Percentiles rank a stretch among this genome's conserved stretches.
Evolutionary conservation across 2,888 invertebrate species (phyloP).

Genomic region (Drosophila antonietae): DNA sequence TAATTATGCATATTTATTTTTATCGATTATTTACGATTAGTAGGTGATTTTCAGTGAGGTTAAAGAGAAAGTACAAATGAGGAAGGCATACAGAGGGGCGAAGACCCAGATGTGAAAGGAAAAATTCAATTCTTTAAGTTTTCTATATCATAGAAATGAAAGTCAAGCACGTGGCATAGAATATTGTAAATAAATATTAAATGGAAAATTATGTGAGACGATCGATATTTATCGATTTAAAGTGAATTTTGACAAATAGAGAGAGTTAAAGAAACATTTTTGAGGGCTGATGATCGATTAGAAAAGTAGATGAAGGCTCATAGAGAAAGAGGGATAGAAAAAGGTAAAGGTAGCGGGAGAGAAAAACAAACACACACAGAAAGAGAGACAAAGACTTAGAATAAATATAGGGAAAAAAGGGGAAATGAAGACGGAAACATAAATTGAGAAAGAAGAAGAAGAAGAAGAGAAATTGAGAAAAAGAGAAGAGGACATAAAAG

Average conservation of each 20-base stretch:
- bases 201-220: neutral
- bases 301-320: too few relatives aligned
- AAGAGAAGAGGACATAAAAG: too few relatives aligned
- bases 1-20: slow-evolving; percentile 4
- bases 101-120: neutral
- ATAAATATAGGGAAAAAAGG: neutral
- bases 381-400: too few relatives aligned
- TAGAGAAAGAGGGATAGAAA: too few relatives aligned
- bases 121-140: neutral
- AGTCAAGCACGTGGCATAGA: too few relatives aligned
- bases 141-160: too few relatives aligned
- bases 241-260: neutral
- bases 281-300: neutral
- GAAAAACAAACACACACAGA: too few relatives aligned
- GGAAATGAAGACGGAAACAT: neutral
- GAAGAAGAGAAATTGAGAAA: too few relatives aligned
- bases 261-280: neutral
- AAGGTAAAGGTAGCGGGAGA: too few relatives aligned
- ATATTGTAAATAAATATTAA: neutral
- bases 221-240: neutral
- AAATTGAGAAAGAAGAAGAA: too few relatives aligned
- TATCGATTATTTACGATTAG: slow-evolving; percentile 3
- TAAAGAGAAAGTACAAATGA: neutral
- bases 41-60: neutral
- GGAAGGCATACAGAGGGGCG: neutral